phyloP scores from a whole-genome alignment of 2,113 vertebrate genomes.

The Xyliphius kryptos region DNA sequence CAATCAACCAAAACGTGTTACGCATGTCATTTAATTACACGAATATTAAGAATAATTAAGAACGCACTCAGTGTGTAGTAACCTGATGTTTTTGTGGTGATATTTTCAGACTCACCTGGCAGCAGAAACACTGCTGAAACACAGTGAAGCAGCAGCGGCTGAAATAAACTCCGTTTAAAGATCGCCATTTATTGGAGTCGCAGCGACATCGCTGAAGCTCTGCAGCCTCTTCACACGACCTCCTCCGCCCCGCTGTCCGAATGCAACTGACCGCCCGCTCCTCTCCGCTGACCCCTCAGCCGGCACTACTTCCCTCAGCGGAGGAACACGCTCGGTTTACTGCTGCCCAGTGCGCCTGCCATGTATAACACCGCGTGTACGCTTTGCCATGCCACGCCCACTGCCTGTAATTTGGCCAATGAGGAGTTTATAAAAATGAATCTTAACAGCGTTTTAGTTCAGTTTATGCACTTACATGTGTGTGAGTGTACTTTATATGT shows the following conservation, averaged over 20 bases:
- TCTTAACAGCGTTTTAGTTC: too few species aligned
- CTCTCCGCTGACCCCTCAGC: constrained; percentile 26
- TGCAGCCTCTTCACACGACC: constrained; percentile 40
- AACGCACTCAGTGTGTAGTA: not conserved
- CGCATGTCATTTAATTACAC: not conserved
- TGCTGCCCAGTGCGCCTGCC: not conserved
- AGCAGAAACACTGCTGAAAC: constrained; percentile 51
- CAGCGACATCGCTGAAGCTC: constrained; percentile 54
- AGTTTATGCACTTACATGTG: too few species aligned
- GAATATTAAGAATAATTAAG: not conserved
- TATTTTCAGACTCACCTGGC: constrained; percentile 55
- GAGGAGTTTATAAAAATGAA: too few species aligned
- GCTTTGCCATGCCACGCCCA: too few species aligned
- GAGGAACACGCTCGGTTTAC: constrained; percentile 31
- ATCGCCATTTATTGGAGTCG: constrained; percentile 63
- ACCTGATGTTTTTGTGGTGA: too few species aligned
- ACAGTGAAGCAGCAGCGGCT: constrained; percentile 54
- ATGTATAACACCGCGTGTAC: too few species aligned
- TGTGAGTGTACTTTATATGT: too few species aligned
- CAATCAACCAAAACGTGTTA: too few species aligned
- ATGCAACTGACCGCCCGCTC: constrained; percentile 17
- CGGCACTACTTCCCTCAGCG: constrained; percentile 38
- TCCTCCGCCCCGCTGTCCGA: constrained; percentile 35
- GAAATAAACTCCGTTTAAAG: constrained; percentile 56
- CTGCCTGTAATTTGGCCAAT: too few species aligned